Base-by-base conservation (phyloP, 2,113 vertebrate species). In the Gallinago media region DNA sequence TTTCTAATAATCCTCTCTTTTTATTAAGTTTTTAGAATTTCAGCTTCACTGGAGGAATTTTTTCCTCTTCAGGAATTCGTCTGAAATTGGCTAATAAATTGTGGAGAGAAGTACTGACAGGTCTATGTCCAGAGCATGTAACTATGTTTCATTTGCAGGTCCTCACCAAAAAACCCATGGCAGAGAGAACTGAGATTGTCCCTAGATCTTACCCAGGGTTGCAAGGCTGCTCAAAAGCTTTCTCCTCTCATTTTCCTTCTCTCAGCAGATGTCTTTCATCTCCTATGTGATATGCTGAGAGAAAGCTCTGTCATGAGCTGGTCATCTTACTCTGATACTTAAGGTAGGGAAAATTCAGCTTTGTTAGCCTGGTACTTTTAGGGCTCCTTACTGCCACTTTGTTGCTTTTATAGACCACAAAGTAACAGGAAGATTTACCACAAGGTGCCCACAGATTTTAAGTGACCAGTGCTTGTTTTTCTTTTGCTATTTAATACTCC, bases 161-260 rank as follows among this genome's bases (percentile, higher is more conserved):
- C 56, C 18, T 88, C 17, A 50, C 3, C 31, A 65, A 70, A 36
- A 71, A 80, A 46, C 1, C 6, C 0, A 0, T 21, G 23, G 23
- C 73, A 73, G 26, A 70, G 50, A 63, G 34, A 74, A 44, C 11
- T 62, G 61, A 62, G 47, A 56, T 26, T 47, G 2, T 17, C 46
- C 52, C 25, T 27, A 65, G 12, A 23, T 16, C 29, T 62, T 6
- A 77, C 3, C 31, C 59, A 21, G 27, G 9, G 22, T 11, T 72
- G 59, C 16, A 38, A 15, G 49, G 34, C 16, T 56, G 14, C 31
- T 67, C 46, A 72, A 54, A 66, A 82, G 6, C 16, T 74, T 96
- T 62, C 15, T 58, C 27, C 3, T 25, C 40, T 70, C 46, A 17
- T 11, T 73, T 66, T 32, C 29, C 46, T 31, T 38, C 38, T 71